phyloP scores from a whole-genome alignment of 2,797 vertebrate genomes.

The Rhincodon typus region DNA sequence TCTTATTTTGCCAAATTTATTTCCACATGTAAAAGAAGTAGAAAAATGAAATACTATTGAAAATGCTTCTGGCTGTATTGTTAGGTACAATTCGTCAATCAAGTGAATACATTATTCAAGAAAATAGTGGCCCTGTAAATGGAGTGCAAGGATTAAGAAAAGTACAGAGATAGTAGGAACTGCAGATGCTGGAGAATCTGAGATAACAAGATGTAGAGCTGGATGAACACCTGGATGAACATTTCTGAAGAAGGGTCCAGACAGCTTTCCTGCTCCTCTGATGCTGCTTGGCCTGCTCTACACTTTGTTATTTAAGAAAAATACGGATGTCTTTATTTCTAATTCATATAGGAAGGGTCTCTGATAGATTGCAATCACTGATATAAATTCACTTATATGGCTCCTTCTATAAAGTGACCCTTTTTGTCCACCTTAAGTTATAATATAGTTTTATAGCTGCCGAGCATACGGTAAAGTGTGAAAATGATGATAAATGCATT shows the following conservation, averaged over 20 bases:
- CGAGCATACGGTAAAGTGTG: background rate
- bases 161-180: background rate
- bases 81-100: background rate
- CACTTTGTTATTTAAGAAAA: background rate
- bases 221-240: no score
- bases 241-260: no score
- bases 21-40: background rate
- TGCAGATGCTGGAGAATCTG: no score
- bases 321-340: background rate
- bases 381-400: background rate
- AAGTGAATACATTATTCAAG: background rate
- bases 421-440: background rate
- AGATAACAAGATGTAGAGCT: no score
- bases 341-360: background rate
- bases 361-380: background rate
- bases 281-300: no score
- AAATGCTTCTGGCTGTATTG: background rate
- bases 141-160: background rate
- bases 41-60: background rate
- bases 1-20: background rate
- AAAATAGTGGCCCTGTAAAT: background rate
- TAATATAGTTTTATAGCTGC: background rate
- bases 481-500: background rate
- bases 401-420: background rate
- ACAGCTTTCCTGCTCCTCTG: no score